A percentile compares a stretch with the other conserved stretches of the same genome.
phyloP scores from a whole-genome alignment of 2,113 vertebrate genomes.

The Monopterus albus region DNA sequence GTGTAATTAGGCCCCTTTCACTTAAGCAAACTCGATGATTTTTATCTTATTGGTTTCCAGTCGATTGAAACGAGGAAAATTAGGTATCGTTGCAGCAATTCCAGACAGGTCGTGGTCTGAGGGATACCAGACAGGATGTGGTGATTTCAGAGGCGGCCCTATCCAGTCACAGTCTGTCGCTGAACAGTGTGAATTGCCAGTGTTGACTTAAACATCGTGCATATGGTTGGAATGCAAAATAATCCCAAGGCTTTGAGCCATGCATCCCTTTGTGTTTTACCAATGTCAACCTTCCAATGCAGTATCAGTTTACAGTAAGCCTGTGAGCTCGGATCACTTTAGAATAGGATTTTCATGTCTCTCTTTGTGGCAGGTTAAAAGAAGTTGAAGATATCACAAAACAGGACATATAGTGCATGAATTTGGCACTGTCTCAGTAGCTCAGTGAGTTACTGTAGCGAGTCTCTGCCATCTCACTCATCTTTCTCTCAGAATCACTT shows the following conservation, averaged over 20 bases:
- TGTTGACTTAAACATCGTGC: conserved; percentile 10
- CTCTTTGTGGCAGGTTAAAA: background rate
- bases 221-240: conserved; percentile 23
- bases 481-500: too few relatives aligned
- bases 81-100: conserved; percentile 46
- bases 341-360: conserved; percentile 16
- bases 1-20: background rate
- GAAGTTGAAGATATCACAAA: conserved; percentile 4
- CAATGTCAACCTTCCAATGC: conserved; percentile 19
- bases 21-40: conserved; percentile 7
- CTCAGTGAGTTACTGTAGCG: too few relatives aligned
- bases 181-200: conserved; percentile 28
- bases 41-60: background rate
- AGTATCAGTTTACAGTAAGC: conserved; percentile 29
- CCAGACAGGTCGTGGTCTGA: conserved; percentile 37
- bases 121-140: conserved; percentile 47
- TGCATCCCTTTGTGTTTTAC: conserved; percentile 1
- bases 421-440: too few relatives aligned
- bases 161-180: conserved; percentile 15
- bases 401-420: too few relatives aligned
- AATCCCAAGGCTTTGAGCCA: conserved; percentile 13
- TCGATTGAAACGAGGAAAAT: conserved; percentile 8
- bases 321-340: background rate
- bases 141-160: background rate
- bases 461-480: too few relatives aligned